Evolutionary conservation across 2,797 vertebrate species (phyloP), one percentile per base, ranked within the genome.

Genomic region (Orientallactaga sibirica): DNA sequence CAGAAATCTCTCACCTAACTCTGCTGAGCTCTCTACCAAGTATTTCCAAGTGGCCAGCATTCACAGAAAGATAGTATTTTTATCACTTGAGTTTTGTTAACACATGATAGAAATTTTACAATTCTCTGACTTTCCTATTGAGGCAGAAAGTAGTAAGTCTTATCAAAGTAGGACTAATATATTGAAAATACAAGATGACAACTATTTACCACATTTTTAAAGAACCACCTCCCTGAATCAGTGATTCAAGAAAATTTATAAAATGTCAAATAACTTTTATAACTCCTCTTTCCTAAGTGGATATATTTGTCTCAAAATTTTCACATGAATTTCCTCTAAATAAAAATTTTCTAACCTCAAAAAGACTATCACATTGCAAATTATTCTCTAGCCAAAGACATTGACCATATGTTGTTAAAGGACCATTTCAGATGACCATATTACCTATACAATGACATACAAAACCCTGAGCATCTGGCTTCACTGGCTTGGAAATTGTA

Each of bases 251-350:
- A 29, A 86, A 91, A 94, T 58, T 74, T 82, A 19, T 18, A 77
- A 92, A 94, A 87, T 52, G 58, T 87, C 29, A 86, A 84, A 62
- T 48, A 48, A 48, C 48, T 48, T 48, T 48, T 48, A 10, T 64
- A 88, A 91, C 55, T 75, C 33, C 55, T 94, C 37, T 88, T 94
- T 81, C 27, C 27, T 91, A 74, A 33, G 74, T 4, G 80, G 29
- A 82, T 41, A 75, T n/a, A 95, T 91, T 93, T 80, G 89, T 86
- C 88, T 91, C 29, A 82, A 73, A 92, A 92, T 74, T 41, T 52
- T 25, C 14, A 58, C 20, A 41, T 52, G 78, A 58, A 88, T 71
- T 81, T 86, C 48, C 73, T 83, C 22, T 73, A 92, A 87, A 79
- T 78, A 67, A 52, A 77, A 25, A 41, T 79, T 52, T 18, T 74